Percentiles rank a stretch among this genome's conserved stretches.
These are phyloP conservation scores for Cryptocheilus praepositus DNA, from an alignment of 2,888 invertebrate genomes.

Conservation along the genomic window DNA sequence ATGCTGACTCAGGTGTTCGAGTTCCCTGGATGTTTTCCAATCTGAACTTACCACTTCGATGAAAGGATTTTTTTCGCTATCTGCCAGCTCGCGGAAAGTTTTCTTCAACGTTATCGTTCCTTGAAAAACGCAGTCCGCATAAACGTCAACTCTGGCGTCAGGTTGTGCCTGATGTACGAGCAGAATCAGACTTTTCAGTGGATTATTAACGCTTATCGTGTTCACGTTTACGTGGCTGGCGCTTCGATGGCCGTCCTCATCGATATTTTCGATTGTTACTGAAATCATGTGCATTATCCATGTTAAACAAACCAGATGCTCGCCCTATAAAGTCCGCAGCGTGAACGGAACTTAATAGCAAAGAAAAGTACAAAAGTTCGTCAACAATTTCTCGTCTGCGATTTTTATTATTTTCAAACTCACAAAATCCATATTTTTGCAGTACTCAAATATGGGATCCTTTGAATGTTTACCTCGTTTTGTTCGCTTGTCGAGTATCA, in stretches of 20 bases:
- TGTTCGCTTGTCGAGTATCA: conserved; percentile 77
- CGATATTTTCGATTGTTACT: conserved; percentile 82
- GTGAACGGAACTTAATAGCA: too few species aligned
- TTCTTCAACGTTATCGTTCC: conserved; percentile 78
- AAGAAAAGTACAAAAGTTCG: too few species aligned
- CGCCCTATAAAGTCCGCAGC: too few species aligned
- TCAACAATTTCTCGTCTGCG: too few species aligned
- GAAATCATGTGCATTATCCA: conserved; percentile 17
- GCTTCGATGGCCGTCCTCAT: conserved; percentile 77
- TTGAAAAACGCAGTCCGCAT: conserved; percentile 81
- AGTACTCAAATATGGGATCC: too few species aligned
- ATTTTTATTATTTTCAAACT: too few species aligned
- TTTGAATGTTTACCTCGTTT: conserved; percentile 75
- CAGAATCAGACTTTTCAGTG: conserved; percentile 78
- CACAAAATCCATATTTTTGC: too few species aligned
- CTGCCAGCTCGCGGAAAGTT: conserved; percentile 69
- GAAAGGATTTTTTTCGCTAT: conserved; percentile 54
- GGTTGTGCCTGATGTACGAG: conserved; percentile 77
- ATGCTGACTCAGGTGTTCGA: too few species aligned
- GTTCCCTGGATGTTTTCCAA: too few species aligned
- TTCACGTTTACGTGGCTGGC: conserved; percentile 81
- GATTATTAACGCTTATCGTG: conserved; percentile 76
- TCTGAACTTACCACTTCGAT: conserved; percentile 72
- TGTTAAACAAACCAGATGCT: too few species aligned
- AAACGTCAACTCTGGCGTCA: conserved; percentile 79